Conservation (phyloP, 1,140 invertebrate genomes). For the Calliphora vicina region DNA sequence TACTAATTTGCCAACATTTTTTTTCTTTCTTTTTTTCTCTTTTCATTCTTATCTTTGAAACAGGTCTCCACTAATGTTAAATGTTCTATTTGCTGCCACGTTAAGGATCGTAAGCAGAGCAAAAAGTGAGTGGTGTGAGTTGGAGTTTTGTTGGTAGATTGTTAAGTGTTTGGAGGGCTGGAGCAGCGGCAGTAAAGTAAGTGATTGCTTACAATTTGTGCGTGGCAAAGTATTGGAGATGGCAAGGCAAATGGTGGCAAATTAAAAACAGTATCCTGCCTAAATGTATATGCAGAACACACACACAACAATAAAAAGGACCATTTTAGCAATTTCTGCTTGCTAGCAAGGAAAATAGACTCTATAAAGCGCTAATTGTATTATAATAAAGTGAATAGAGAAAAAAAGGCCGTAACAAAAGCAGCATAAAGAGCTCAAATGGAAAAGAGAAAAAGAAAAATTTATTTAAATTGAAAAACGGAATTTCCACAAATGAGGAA, state of each 20-base stretch:
- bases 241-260: neutral
- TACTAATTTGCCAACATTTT: neutral
- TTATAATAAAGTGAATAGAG: neutral
- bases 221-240: neutral
- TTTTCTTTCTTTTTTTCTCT: neutral
- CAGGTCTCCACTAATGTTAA: neutral
- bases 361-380: neutral
- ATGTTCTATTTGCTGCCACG: conserved; percentile 1
- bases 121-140: neutral
- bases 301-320: too few species aligned
- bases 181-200: neutral
- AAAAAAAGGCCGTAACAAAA: neutral
- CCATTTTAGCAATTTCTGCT: neutral
- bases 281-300: neutral
- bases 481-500: neutral
- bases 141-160: neutral
- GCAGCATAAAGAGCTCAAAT: neutral
- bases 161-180: too few species aligned
- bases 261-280: conserved; percentile 1
- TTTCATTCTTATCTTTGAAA: neutral
- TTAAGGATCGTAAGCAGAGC: neutral
- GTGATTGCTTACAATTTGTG: neutral
- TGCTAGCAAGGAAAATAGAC: neutral
- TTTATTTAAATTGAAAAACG: neutral
- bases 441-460: neutral